A percentile compares a stretch with the other conserved stretches of the same genome.
Evolutionary conservation across 2,888 invertebrate genomes (phyloP).

Genomic region (Barypeithes pellucidus): DNA sequence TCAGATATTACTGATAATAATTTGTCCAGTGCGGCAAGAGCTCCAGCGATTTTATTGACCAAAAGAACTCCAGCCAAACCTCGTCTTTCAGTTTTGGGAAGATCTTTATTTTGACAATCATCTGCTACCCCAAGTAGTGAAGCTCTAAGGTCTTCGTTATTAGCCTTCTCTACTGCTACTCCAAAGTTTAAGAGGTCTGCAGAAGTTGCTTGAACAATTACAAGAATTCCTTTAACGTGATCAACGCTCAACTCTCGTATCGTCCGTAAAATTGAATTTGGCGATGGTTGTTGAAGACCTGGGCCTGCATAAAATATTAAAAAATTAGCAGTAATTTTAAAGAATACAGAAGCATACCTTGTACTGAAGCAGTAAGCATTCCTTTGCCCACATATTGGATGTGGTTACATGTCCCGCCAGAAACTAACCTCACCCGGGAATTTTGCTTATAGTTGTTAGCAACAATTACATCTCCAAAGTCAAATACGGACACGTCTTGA

Average conservation of each 20-base stretch:
- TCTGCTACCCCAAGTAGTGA: slow-evolving; percentile 79
- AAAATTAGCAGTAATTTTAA: slow-evolving; percentile 14
- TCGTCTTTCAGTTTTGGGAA: slow-evolving; percentile 56
- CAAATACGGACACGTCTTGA: slow-evolving; percentile 64
- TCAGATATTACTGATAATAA: slow-evolving; percentile 74
- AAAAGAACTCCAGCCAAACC: slow-evolving; percentile 75
- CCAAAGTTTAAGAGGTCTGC: slow-evolving; percentile 88
- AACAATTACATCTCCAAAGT: slow-evolving; percentile 67
- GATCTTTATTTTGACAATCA: slow-evolving; percentile 74
- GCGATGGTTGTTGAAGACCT: slow-evolving; percentile 62
- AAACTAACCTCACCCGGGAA: slow-evolving; percentile 74
- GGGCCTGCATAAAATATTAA: slow-evolving; percentile 61
- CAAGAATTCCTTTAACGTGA: slow-evolving; percentile 77
- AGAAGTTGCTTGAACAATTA: slow-evolving; percentile 84
- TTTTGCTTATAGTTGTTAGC: slow-evolving; percentile 63
- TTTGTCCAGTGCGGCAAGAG: slow-evolving; percentile 78
- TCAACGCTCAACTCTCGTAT: slow-evolving; percentile 65
- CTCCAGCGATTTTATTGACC: slow-evolving; percentile 81
- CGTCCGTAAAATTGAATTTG: slow-evolving; percentile 63
- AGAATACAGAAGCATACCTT: slow-evolving; percentile 71
- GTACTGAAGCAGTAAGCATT: slow-evolving; percentile 84
- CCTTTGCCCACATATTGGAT: slow-evolving; percentile 78
- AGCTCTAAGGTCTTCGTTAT: slow-evolving; percentile 73
- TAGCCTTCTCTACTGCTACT: slow-evolving; percentile 83
- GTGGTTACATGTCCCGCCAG: slow-evolving; percentile 80